Base-by-base conservation (phyloP, 2,113 vertebrate genomes). In the Monopterus albus region DNA sequence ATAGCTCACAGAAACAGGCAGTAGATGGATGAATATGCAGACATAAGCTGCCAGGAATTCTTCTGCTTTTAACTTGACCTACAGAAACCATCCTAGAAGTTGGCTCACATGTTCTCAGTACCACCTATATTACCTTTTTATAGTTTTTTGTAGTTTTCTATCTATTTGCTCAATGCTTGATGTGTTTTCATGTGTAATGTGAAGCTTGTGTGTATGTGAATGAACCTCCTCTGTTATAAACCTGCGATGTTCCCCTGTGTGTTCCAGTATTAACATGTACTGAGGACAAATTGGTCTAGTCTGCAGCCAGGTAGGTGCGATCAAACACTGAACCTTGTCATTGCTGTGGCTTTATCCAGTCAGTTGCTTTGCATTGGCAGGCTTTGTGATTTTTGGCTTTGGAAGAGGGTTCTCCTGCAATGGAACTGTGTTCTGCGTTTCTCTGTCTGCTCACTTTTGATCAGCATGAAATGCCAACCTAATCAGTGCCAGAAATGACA, bases 181-280 rank as follows among this genome's bases (percentile, higher is more conserved):
- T 45, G 18, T 21, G 18, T 21, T n/a, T 21, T 31, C 29, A 2
- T 45, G 39, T 42, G 39, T 7, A 5, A 18, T 18, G 39, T 0
- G 67, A 31, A 8, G 18, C 31, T 7, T 65, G 38, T 71, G 47
- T 33, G 29, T 50, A 36, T 6, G 38, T 56, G 43, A 35, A 12
- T 42, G 20, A 40, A 20, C 40, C 9, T 45, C 6, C 28, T 49
- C 5, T 63, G 35, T 51, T 50, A 18, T 72, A 66, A 88, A 86
- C 67, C 60, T 75, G 6, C 59, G 9, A 2, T 86, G 65, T 74
- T 38, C 49, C 69, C 73, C 79, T 90, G 68, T 93, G 81, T 92
- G 79, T 94, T 93, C 78, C 91, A 94, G 93, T 92, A 82, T 87
- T 87, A 85, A 77, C 73, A 90, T 85, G 80, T 92, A 86, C 76